A percentile compares a stretch with the other conserved stretches of the same genome.
Conservation (phyloP, 1,140 invertebrate genomes). For the Panagrolaimus sp. region DNA sequence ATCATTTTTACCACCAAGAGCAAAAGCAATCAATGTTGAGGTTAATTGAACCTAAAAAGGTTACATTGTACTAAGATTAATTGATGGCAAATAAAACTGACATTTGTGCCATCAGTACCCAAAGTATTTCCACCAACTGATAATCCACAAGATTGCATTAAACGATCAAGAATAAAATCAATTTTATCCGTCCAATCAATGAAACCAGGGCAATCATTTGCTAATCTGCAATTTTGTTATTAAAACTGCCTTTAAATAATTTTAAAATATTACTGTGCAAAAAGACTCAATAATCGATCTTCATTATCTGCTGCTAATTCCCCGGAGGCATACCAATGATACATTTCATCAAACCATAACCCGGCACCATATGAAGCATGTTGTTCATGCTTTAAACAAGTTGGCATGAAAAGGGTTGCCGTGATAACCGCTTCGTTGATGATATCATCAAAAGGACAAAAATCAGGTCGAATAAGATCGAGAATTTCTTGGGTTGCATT, state of each 20-base stretch:
- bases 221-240: slow-evolving; percentile 64
- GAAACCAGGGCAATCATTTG: slow-evolving; percentile 72
- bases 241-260: too few relatives aligned
- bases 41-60: slow-evolving; percentile 8
- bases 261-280: background rate
- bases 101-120: slow-evolving; percentile 46
- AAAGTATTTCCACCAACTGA: slow-evolving; percentile 72
- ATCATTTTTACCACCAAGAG: slow-evolving; percentile 69
- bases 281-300: background rate
- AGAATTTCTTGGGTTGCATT: slow-evolving; percentile 79
- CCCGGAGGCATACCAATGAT: slow-evolving; percentile 42
- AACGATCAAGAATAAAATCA: slow-evolving; percentile 71
- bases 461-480: slow-evolving; percentile 70
- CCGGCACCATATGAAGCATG: slow-evolving; percentile 65
- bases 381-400: slow-evolving; percentile 67
- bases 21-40: slow-evolving; percentile 7
- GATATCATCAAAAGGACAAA: slow-evolving; percentile 70
- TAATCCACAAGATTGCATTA: slow-evolving; percentile 72
- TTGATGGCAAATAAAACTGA: slow-evolving; percentile 39
- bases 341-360: slow-evolving; percentile 78
- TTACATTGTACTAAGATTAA: background rate
- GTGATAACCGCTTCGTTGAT: slow-evolving; percentile 67
- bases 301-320: slow-evolving; percentile 6
- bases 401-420: slow-evolving; percentile 74
- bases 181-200: slow-evolving; percentile 71